These are phyloP conservation scores for Mormyrops attenuatus DNA, from an alignment of 2,797 vertebrate genomes.

Conservation along the genomic window DNA sequence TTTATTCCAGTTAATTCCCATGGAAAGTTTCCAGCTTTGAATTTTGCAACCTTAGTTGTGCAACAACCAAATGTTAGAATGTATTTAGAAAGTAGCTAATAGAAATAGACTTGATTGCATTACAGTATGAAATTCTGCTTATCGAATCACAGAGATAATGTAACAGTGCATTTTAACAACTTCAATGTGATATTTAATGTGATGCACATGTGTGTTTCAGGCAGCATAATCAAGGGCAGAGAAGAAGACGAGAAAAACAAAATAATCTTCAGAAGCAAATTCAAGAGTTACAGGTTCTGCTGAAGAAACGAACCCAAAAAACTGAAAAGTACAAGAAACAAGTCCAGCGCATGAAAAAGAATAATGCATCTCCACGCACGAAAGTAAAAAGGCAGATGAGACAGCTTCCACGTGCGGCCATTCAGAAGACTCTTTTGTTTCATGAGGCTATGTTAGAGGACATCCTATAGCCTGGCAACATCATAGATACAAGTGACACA, in stretches of 20 bases:
- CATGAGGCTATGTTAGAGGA: too few relatives aligned
- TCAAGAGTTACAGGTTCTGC: not conserved
- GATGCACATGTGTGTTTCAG: conserved; percentile 11
- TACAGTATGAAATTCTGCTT: conserved; percentile 21
- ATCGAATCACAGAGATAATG: not conserved
- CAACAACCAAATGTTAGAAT: not conserved
- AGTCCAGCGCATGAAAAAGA: too few relatives aligned
- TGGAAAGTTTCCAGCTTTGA: too few relatives aligned
- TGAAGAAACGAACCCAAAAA: too few relatives aligned
- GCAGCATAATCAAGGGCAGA: not conserved
- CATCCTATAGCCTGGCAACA: too few relatives aligned
- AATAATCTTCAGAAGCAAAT: not conserved
- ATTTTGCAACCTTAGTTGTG: not conserved
- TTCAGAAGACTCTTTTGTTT: too few relatives aligned
- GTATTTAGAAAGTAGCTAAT: conserved; percentile 16
- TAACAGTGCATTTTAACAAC: conserved; percentile 10
- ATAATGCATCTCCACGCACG: too few relatives aligned
- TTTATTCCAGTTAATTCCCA: too few relatives aligned
- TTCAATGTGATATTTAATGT: conserved; percentile 4
- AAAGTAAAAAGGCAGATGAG: too few relatives aligned
- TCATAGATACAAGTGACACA: too few relatives aligned
- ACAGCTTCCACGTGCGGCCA: too few relatives aligned
- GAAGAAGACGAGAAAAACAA: not conserved
- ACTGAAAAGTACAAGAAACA: too few relatives aligned
- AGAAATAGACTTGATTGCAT: conserved; percentile 19